Evolutionary conservation across 2,797 vertebrate species (phyloP), one percentile per base, ranked within the genome.

Genomic region (Dallia pectoralis): DNA sequence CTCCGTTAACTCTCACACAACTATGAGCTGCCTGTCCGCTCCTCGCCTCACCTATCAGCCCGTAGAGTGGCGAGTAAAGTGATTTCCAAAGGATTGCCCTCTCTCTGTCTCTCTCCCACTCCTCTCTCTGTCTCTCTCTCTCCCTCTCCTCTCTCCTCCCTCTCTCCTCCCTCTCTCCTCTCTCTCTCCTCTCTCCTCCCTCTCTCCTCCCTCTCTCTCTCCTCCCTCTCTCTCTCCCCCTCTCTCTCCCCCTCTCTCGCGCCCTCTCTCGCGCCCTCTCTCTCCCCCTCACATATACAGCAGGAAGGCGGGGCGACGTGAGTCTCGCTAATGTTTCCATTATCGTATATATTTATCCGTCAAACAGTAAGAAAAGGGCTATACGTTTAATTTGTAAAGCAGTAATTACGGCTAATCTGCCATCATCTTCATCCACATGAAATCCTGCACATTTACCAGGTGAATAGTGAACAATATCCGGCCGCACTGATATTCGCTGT

Each of bases 41-140:
- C 82, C 53, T 71, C 81, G 69, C 79, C 81, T 85, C 73, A 80
- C 85, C 81, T 82, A 79, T 87, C 87, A 78, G 82, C 76, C 85
- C 84, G 83, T 81, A 77, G 81, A 72, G 85, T 88, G 80, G 89
- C n/a, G 90, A 84, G 84, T 84, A 86, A 87, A 93, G 89, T 89
- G 90, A 89, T 59, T 82, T 89, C 88, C 85, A 81, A 87, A 75
- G 79, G 83, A 73, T 78, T 82, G 84, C 85, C 74, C 87, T 70
- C 85, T 51, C 78, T 64, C 81, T 74, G 32, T 19, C 77, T 71
- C 56, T 48, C 62, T 72, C 71, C 27, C 67, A 66, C 80, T 9
- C n/a, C 79, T 79, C 77, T 48, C 81, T 71, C 76, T 44, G 77
- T 47, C 68, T 48, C 74, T 19, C 70, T 25, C 81, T 22, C 65